phyloP scores from a whole-genome alignment of 2,888 invertebrate genomes.

The Tinea pellionella region DNA sequence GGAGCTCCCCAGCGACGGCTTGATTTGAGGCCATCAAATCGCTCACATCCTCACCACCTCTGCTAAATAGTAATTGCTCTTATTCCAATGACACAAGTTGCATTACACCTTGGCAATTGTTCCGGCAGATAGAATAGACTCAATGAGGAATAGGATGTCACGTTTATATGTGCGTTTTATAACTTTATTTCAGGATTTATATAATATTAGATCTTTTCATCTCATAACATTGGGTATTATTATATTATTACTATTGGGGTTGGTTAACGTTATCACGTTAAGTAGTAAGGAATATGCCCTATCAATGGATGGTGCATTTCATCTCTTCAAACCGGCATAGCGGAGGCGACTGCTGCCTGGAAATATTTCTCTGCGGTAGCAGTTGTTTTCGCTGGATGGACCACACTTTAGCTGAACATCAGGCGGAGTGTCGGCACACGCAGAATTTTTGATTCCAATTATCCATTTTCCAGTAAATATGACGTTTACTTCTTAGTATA shows the following conservation, averaged over 20 bases:
- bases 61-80: slow-evolving; percentile 41
- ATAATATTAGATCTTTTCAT: neutral
- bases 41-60: slow-evolving; percentile 50
- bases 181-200: neutral
- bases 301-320: too few relatives aligned
- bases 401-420: too few relatives aligned
- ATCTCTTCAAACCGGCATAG: too few relatives aligned
- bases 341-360: too few relatives aligned
- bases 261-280: too few relatives aligned
- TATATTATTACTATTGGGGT: too few relatives aligned
- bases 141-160: slow-evolving; percentile 33
- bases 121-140: slow-evolving; percentile 40
- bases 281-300: too few relatives aligned
- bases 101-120: slow-evolving; percentile 30
- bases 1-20: slow-evolving; percentile 47
- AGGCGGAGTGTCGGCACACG: too few relatives aligned
- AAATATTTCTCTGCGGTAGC: too few relatives aligned
- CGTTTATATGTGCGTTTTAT: neutral
- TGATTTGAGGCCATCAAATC: slow-evolving; percentile 68
- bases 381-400: too few relatives aligned
- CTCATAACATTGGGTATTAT: too few relatives aligned
- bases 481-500: neutral
- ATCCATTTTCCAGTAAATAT: neutral
- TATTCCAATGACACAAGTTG: slow-evolving; percentile 41
- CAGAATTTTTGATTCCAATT: too few relatives aligned